Evolutionary conservation across 2,888 invertebrate species (phyloP), one percentile per base, ranked within the genome.

Genomic region (Nowickia ferox): DNA sequence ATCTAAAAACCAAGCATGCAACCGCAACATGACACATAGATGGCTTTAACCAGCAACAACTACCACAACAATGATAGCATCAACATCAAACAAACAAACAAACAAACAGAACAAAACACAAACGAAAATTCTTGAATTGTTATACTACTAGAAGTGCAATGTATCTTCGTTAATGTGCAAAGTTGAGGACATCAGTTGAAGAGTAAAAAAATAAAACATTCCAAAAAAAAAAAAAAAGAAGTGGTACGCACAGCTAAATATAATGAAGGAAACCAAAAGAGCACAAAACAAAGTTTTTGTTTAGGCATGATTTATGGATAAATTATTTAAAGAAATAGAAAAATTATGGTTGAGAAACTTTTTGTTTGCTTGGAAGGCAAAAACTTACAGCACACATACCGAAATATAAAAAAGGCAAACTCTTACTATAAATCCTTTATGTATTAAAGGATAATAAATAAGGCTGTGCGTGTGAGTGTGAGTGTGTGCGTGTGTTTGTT

Each of bases 141-240:
- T 69, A 48, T 72, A 61, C 83, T 59, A 83, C 82, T 76, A 59
- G 79, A 86, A 86, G 63, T 86, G 85, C 85, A 86, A 86, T 86
- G 85, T 79, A 86, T 86, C 85, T 86, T 86, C 85, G 85, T 86
- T 86, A 83, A 86, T 86, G 85, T 86, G 85, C 79, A 86, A 86
- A 86, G 82, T 86, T 86, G 85, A 83, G 82, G 82, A 86, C 85
- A 86, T 85, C 84, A 83, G 66, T 71, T 68, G 59, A 81, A 63
- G 71, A 71, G 59, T 69, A 69, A 59, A 51, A 22, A 74, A 40
- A 17, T 68, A 17, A 63, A 68, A 42, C 11, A 9, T 15, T 6
- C 11, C 10, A 11, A 11, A 46, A 22, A 38, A 66, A 44, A n/a
- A 22, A 42, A 44, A 66, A 44, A 30, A 22, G 42, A 44, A n/a